Base-by-base conservation (phyloP, 2,888 invertebrate species). In the Magallana nippona region DNA sequence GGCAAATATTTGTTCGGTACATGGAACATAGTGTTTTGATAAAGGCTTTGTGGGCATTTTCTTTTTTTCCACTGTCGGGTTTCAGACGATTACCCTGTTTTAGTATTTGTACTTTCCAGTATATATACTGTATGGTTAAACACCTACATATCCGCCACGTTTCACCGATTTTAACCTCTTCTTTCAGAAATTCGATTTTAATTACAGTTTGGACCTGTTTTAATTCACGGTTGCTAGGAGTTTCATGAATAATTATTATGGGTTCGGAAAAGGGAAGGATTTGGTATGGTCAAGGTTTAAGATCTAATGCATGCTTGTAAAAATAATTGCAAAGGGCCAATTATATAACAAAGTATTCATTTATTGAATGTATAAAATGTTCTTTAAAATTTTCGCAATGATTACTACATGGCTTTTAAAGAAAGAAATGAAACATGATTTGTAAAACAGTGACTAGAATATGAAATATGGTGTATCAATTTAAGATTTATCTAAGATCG, bases 41-140 rank as follows among this genome's bases (percentile, higher is more conserved):
- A 71, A 71, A 71, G 32, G 71, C 71, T 71, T 71, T 27, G 71
- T 71, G 71, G 71, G 3, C 32, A 71, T 71, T 71, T 71, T 71
- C 32, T 71, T 15, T 60, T 19, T 44, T 60, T 10, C 5, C 60
- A 60, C 60, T 60, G 60, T 13, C 0, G 27, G 63, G 71, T 27
- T 44, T 22, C 27, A 32, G 71, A 19, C 22, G 71, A 71, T 71
- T 71, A 71, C 27, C n/a, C 27, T 71, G 15, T 32, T 22, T 32
- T 27, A 13, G 71, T 71, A 71, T 71, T 71, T 71, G 71, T 32
- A 71, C 71, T 71, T 71, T 71, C 32, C 71, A 71, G 27, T 60
- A 60, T 17, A 60, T n/a, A 17, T 60, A 60, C 60, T n/a, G n/a
- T 32, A 11, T 63, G 10, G 63, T 71, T 71, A 71, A 71, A 71